Percentiles rank a stretch among this genome's conserved stretches.
Evolutionary conservation across 2,113 vertebrate species (phyloP).

Genomic region (Cinclus cinclus): DNA sequence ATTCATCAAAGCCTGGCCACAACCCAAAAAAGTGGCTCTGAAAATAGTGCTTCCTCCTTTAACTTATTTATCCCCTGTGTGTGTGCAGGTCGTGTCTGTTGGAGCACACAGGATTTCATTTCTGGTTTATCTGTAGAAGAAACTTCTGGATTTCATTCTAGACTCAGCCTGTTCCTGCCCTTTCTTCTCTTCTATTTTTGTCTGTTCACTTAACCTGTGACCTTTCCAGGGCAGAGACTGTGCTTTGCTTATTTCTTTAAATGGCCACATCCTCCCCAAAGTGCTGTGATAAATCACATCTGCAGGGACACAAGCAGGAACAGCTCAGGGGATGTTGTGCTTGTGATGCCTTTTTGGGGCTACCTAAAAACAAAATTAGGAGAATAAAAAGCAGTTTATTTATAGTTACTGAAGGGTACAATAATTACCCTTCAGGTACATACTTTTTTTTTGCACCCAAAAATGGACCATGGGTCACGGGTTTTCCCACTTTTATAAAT

Average conservation of each 20-base stretch:
- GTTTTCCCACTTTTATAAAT: not conserved
- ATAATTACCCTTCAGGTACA: not conserved
- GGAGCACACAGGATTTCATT: not conserved
- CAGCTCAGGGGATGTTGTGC: not conserved
- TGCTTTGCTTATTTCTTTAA: not conserved
- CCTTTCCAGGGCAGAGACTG: not conserved
- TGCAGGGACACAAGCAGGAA: not conserved
- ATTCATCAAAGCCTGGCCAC: slow-evolving; percentile 7
- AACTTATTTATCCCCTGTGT: not conserved
- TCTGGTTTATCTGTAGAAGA: not conserved
- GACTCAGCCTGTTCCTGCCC: not conserved
- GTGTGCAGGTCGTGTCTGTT: not conserved
- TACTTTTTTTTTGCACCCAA: not conserved
- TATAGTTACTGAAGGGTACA: not conserved
- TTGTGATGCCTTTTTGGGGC: not conserved
- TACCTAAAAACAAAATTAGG: not conserved
- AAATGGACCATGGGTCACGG: not conserved
- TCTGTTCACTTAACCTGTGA: not conserved
- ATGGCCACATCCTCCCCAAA: accelerated
- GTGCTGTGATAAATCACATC: not conserved
- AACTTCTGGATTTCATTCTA: not conserved
- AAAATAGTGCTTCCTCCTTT: slow-evolving; percentile 6
- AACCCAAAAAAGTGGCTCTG: not conserved
- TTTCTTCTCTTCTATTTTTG: not conserved
- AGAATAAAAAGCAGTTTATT: not conserved